Percentiles rank a stretch among this genome's conserved stretches.
Evolutionary conservation across 2,888 invertebrate species (phyloP).

Genomic region (Urechis unicinctus): DNA sequence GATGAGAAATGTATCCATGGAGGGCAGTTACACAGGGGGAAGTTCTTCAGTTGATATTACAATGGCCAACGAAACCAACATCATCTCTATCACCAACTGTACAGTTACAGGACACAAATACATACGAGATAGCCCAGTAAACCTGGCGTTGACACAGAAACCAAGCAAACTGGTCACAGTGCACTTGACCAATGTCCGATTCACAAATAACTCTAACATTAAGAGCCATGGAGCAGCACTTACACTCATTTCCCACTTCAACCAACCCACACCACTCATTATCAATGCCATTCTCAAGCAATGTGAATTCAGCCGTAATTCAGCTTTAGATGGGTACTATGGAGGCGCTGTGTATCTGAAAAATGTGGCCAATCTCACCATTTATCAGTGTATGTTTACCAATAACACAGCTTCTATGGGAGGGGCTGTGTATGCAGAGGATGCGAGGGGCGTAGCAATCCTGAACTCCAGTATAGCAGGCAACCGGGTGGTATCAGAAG

Average conservation of each 20-base stretch:
- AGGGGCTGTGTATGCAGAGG: neutral
- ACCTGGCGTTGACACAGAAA: neutral
- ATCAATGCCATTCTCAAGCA: neutral
- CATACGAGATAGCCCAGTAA: slow-evolving; percentile 1
- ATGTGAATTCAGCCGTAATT: neutral
- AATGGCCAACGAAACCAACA: neutral
- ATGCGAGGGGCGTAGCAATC: neutral
- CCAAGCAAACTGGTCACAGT: neutral
- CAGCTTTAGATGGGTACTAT: neutral
- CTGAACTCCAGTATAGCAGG: neutral
- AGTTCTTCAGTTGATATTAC: neutral
- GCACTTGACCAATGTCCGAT: neutral
- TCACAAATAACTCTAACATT: neutral
- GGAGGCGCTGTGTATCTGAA: neutral
- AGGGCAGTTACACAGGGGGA: neutral
- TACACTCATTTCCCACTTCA: neutral
- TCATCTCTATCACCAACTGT: neutral
- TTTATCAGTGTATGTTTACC: neutral
- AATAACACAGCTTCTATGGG: neutral
- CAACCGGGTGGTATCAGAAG: neutral
- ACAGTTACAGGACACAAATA: neutral
- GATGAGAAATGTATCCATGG: neutral
- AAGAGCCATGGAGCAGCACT: neutral
- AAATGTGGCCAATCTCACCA: neutral
- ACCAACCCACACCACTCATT: neutral